Evolutionary conservation across 1,140 invertebrate genomes (phyloP).

Genomic region (Hypothenemus hampei): DNA sequence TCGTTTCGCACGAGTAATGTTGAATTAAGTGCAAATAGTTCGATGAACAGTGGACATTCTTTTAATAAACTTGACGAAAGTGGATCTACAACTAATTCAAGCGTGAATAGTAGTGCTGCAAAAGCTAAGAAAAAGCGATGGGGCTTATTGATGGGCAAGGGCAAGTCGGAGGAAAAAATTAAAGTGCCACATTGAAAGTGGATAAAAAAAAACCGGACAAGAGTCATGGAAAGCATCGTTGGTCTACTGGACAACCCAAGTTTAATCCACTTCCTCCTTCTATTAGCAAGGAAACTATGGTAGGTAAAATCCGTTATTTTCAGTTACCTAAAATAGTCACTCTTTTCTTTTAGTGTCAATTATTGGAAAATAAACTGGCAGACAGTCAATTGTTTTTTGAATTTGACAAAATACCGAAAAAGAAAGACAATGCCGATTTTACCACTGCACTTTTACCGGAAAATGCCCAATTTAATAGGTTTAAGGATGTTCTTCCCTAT

Average conservation of each 20-base stretch:
- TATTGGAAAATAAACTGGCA: slow-evolving; percentile 73
- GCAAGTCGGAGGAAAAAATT: slow-evolving; percentile 50
- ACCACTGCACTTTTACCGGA: slow-evolving; percentile 61
- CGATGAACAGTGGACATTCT: slow-evolving; percentile 17
- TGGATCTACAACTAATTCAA: slow-evolving; percentile 21
- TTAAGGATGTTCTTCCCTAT: slow-evolving; percentile 77
- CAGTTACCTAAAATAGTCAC: not conserved
- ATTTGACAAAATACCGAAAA: slow-evolving; percentile 82
- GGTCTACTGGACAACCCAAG: slow-evolving; percentile 61
- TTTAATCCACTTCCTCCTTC: slow-evolving; percentile 63
- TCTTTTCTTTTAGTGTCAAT: slow-evolving; percentile 63
- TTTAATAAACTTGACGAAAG: not conserved
- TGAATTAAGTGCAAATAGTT: slow-evolving; percentile 4
- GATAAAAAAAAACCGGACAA: slow-evolving; percentile 50
- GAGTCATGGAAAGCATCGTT: slow-evolving; percentile 52
- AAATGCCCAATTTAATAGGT: slow-evolving; percentile 54
- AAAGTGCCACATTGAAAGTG: slow-evolving; percentile 61
- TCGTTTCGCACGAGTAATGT: slow-evolving; percentile 8
- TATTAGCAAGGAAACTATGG: slow-evolving; percentile 72
- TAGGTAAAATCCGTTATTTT: slow-evolving; percentile 41
- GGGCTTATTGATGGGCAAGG: slow-evolving; percentile 56
- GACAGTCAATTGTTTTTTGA: slow-evolving; percentile 80
- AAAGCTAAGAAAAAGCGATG: slow-evolving; percentile 59
- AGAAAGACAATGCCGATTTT: slow-evolving; percentile 63
- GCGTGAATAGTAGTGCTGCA: slow-evolving; percentile 38